These are phyloP conservation scores for Lasiurus borealis DNA, from an alignment of 2,113 vertebrate genomes.

Conservation along the genomic window DNA sequence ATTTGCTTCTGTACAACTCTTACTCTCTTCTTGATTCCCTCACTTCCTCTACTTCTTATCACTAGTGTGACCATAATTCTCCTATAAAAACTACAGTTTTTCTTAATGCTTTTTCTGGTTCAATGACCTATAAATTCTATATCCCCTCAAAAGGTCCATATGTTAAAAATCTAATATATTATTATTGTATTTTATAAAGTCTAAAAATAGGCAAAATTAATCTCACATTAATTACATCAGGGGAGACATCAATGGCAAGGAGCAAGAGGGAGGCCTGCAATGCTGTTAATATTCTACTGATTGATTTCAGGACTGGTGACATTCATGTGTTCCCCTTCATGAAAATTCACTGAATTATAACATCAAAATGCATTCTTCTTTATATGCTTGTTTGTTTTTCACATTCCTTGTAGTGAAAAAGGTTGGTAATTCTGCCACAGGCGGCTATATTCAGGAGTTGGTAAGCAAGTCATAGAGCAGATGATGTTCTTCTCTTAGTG, in stretches of 20 bases:
- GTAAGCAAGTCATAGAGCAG: neutral
- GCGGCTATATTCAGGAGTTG: neutral
- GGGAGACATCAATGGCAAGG: fast-evolving
- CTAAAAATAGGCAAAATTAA: neutral
- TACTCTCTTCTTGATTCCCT: neutral
- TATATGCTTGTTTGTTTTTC: neutral
- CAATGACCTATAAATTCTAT: neutral
- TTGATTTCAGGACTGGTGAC: no score
- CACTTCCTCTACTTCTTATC: neutral
- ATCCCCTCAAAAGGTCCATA: neutral
- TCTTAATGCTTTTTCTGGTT: neutral
- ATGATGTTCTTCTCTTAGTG: neutral
- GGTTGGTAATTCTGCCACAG: neutral
- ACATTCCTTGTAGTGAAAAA: neutral
- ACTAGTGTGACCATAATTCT: neutral
- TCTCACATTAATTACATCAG: neutral
- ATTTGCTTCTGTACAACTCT: neutral
- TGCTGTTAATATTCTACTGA: neutral
- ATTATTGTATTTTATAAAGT: neutral
- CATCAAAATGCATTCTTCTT: neutral
- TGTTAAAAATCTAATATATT: neutral
- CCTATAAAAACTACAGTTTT: no score
- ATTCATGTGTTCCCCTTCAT: neutral
- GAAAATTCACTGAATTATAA: neutral
- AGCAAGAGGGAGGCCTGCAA: no score